phyloP scores from a whole-genome alignment of 2,888 invertebrate genomes.

The Temnothorax ravouxi region DNA sequence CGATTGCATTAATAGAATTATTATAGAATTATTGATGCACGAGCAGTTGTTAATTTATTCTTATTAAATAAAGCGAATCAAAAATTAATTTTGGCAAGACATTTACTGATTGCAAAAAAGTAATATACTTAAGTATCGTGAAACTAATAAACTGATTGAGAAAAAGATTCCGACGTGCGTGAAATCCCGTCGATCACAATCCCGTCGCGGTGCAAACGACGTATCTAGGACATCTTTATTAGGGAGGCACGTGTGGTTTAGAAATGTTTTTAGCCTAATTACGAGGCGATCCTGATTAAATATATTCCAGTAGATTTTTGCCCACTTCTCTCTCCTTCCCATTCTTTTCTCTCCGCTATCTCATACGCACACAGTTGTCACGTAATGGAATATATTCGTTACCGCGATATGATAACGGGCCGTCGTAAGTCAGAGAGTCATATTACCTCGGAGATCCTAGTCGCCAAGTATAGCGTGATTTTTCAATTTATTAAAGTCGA shows the following conservation, averaged over 20 bases:
- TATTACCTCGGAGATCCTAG: conserved; percentile 51
- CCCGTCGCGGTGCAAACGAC: conserved; percentile 25
- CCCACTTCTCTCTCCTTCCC: conserved; percentile 17
- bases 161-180: conserved; percentile 49
- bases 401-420: conserved; percentile 59
- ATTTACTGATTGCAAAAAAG: not conserved
- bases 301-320: conserved; percentile 53
- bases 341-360: conserved; percentile 24
- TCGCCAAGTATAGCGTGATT: conserved; percentile 56
- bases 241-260: conserved; percentile 51
- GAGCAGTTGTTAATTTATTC: not conserved
- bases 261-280: conserved; percentile 77
- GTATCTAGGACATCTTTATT: conserved; percentile 59
- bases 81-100: conserved; percentile 23
- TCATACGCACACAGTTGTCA: conserved; percentile 53
- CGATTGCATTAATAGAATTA: not conserved
- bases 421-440: conserved; percentile 54
- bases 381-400: conserved; percentile 58
- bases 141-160: conserved; percentile 34
- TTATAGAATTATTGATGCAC: not conserved
- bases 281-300: conserved; percentile 69
- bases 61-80: not conserved
- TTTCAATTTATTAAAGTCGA: conserved; percentile 63
- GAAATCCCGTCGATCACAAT: conserved; percentile 49
- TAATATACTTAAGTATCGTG: conserved; percentile 21